A percentile compares a stretch with the other conserved stretches of the same genome.
phyloP scores from a whole-genome alignment of 1,140 invertebrate genomes.

The Brachionus rubens region DNA sequence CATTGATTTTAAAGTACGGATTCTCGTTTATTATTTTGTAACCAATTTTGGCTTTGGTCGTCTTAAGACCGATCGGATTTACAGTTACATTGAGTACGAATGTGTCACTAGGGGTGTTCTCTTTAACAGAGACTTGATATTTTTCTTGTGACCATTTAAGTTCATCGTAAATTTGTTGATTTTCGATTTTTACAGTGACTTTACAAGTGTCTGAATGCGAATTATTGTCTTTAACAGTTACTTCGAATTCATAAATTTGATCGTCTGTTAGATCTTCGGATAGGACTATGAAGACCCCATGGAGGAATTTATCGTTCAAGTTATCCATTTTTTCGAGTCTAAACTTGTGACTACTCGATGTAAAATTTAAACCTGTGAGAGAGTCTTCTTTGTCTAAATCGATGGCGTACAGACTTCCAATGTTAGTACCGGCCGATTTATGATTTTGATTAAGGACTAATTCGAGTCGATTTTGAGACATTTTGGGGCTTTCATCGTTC shows the following conservation, averaged over 20 bases:
- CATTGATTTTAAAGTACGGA: constrained; percentile 13
- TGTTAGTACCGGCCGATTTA: not conserved
- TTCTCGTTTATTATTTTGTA: constrained; percentile 11
- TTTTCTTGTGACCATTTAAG: not conserved
- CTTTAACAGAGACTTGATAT: not conserved
- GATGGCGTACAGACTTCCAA: constrained; percentile 2
- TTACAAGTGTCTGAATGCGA: not conserved
- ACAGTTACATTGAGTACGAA: not conserved
- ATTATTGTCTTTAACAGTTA: not conserved
- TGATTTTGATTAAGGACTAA: constrained; percentile 10
- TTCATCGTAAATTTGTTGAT: constrained; percentile 18
- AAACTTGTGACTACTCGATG: not conserved
- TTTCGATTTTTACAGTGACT: not conserved
- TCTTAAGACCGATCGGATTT: not conserved
- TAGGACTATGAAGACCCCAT: not conserved
- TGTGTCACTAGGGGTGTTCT: not conserved
- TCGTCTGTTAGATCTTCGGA: not conserved
- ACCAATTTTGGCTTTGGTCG: not conserved
- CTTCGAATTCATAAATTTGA: not conserved
- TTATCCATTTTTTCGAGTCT: not conserved
- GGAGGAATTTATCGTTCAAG: not conserved
- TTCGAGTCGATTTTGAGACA: not conserved
- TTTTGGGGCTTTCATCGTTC: constrained; percentile 28
- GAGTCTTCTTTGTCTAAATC: constrained; percentile 21
- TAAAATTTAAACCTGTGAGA: not conserved